phyloP scores from a whole-genome alignment of 2,113 vertebrate species.

The Podarcis cretensis region DNA sequence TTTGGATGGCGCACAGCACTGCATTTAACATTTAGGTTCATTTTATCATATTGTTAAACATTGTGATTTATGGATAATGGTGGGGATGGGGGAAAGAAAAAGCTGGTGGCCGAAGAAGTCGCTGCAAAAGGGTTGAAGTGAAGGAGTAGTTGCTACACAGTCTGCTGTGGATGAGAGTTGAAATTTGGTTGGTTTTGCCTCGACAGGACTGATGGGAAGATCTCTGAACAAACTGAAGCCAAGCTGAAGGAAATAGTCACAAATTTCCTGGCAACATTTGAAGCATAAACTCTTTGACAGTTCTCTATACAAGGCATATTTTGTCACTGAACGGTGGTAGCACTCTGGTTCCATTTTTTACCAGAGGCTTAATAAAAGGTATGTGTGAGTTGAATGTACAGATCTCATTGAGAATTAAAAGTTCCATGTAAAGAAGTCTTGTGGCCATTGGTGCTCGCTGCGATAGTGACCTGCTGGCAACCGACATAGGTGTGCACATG shows the following conservation, averaged over 20 bases:
- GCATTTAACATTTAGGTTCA: neutral
- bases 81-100: too few species aligned
- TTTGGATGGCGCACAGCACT: neutral
- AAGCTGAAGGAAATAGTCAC: slow-evolving; percentile 94
- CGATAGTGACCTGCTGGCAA: neutral
- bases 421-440: slow-evolving; percentile 67
- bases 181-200: neutral
- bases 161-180: neutral
- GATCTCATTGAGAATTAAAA: slow-evolving; percentile 82
- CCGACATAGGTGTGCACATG: neutral
- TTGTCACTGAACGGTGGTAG: slow-evolving; percentile 60
- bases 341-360: slow-evolving; percentile 64
- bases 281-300: slow-evolving; percentile 77
- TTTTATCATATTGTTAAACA: neutral
- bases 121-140: neutral
- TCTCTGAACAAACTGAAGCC: slow-evolving; percentile 89
- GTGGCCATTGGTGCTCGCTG: neutral
- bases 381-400: slow-evolving; percentile 84
- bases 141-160: neutral
- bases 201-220: slow-evolving; percentile 89
- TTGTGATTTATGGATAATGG: too few species aligned
- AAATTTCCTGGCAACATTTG: slow-evolving; percentile 94
- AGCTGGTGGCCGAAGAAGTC: too few species aligned
- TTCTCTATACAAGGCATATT: slow-evolving; percentile 50
- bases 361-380: slow-evolving; percentile 71